Evolutionary conservation across 2,888 invertebrate species (phyloP), one percentile per base, ranked within the genome.

Genomic region (Volucella inflata): DNA sequence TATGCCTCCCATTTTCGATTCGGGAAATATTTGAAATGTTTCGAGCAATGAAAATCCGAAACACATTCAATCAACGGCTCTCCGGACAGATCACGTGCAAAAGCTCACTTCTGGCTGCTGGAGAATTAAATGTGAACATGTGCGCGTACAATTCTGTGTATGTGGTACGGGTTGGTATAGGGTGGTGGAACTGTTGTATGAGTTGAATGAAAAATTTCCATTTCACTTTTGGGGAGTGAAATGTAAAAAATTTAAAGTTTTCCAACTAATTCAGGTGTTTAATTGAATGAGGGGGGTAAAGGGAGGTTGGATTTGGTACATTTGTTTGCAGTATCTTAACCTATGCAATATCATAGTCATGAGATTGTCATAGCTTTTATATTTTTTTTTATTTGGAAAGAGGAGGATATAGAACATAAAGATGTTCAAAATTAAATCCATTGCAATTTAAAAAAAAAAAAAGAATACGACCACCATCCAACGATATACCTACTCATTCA

Each of bases 21-120:
- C 14, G 55, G 55, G 36, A 9, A 38, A 10, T 36, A 11, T 3
- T 68, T 38, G 10, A 8, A n/a, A 14, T 55, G 11, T 68, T 57
- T 9, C 6, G 16, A 14, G 64, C 44, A 21, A 14, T 40, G 11
- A 14, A 70, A 60, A 70, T 14, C 44, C 46, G 40, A 70, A 77
- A 70, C 77, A 77, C 77, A 77, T 77, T 77, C 62, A 68, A 62
- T 62, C 68, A 68, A 77, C 60, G 76, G 68, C 68, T 77, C 46
- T 53, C 51, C 50, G 62, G 17, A 16, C 55, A 17, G 70, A 78
- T 78, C 77, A 78, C 77, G 77, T 78, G 77, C 70, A 51, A 78
- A 78, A 78, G 77, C 77, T 77, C 77, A 40, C 38, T 46, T 2
- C 38, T 46, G 62, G 30, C 14, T 48, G 1, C 12, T 21, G 57